Percentiles rank a stretch among this genome's conserved stretches.
Evolutionary conservation across 2,797 vertebrate species (phyloP).

Genomic region (Mormyrus proboscirostris): DNA sequence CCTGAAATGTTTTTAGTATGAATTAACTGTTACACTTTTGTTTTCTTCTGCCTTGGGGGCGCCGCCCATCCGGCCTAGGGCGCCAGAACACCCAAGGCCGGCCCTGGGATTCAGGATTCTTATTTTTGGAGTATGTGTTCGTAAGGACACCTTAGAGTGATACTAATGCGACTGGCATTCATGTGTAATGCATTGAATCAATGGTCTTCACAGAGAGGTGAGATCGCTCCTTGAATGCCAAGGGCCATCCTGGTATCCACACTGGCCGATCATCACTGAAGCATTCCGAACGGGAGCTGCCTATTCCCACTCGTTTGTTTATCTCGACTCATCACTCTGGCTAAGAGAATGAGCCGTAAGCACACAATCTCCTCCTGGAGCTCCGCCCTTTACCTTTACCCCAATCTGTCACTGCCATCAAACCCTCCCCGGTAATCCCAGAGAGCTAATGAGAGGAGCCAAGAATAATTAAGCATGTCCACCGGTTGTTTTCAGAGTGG

Average conservation of each 20-base stretch:
- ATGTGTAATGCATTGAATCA: not conserved
- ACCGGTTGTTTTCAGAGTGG: constrained; percentile 35
- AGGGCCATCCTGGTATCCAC: not conserved
- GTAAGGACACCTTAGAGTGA: not conserved
- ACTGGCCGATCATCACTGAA: constrained; percentile 19
- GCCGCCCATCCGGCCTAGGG: not conserved
- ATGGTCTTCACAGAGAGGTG: not conserved
- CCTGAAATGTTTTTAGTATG: not conserved
- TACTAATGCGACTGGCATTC: not conserved
- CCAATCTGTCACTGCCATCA: constrained; percentile 52
- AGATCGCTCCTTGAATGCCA: not conserved
- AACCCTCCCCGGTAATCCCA: constrained; percentile 37
- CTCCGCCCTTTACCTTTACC: constrained; percentile 37
- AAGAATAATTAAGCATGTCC: constrained; percentile 48
- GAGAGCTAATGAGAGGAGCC: constrained; percentile 44
- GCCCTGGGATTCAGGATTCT: not conserved
- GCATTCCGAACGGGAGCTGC: constrained; percentile 23
- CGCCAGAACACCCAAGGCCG: not conserved
- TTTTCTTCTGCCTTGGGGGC: not conserved
- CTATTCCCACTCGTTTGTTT: not conserved
- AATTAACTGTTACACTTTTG: not conserved
- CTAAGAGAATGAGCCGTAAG: constrained; percentile 4
- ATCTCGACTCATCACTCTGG: constrained; percentile 11
- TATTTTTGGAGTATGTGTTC: not conserved
- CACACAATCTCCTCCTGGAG: constrained; percentile 22